Conservation (phyloP, 2,113 vertebrate species). For the Pteruthius melanotis region DNA sequence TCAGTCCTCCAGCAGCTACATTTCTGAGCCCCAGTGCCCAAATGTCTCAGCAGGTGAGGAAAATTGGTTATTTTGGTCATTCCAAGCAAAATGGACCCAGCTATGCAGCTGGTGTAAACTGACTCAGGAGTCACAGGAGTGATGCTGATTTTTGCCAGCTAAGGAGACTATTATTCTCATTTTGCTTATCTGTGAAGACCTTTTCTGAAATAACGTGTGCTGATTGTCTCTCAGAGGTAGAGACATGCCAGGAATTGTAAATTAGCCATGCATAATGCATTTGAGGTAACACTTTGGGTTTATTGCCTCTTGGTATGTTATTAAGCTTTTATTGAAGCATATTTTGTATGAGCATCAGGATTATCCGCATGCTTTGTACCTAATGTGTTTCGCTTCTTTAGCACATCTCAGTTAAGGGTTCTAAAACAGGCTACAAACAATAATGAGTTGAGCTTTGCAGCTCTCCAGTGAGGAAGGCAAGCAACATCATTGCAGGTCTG, state of each 20-base stretch:
- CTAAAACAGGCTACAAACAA: not conserved
- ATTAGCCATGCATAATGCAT: not conserved
- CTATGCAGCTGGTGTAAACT: not conserved
- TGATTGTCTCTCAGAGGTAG: not conserved
- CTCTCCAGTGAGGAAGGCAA: not conserved
- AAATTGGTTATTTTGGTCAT: not conserved
- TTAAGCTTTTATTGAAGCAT: constrained; percentile 36
- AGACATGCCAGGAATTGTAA: not conserved
- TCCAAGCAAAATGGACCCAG: not conserved
- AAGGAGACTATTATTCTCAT: not conserved
- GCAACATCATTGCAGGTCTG: not conserved
- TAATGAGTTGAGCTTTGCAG: not conserved
- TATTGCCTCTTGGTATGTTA: constrained; percentile 34
- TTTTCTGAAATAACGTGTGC: not conserved
- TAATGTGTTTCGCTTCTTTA: not conserved
- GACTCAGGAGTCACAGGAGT: not conserved
- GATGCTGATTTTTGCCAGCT: not conserved
- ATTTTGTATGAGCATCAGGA: constrained; percentile 16
- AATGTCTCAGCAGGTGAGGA: not conserved
- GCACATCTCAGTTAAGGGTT: not conserved
- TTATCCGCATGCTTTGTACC: not conserved
- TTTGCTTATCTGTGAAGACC: constrained; percentile 1
- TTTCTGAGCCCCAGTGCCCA: not conserved
- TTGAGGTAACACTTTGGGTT: not conserved
- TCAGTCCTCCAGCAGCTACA: not conserved